Percentiles rank a stretch among this genome's conserved stretches.
Conservation (phyloP, 1,140 invertebrate species). For the Bombus affinis region DNA sequence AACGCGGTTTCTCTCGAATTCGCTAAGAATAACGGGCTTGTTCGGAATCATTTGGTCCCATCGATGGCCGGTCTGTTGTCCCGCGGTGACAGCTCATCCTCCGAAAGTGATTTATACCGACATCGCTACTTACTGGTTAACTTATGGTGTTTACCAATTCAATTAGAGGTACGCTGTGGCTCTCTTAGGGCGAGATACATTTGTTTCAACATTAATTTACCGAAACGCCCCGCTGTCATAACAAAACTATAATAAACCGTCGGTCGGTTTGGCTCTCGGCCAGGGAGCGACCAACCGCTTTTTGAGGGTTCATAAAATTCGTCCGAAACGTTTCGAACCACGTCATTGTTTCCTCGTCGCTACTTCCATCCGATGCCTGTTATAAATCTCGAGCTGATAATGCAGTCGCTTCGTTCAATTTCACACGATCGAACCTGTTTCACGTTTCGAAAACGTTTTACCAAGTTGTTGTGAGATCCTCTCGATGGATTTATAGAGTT, state of each 20-base stretch:
- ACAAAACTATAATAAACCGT: conserved; percentile 83
- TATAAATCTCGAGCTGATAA: conserved; percentile 32
- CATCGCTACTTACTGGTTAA: conserved; percentile 77
- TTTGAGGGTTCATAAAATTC: conserved; percentile 56
- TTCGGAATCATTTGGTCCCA: conserved; percentile 13
- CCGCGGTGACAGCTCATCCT: conserved; percentile 58
- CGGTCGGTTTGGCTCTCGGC: conserved; percentile 62
- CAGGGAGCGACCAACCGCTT: conserved; percentile 45
- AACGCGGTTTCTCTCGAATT: conserved; percentile 5
- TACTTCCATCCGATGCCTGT: neutral
- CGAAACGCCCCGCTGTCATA: conserved; percentile 80
- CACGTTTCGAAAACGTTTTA: neutral
- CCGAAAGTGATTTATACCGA: conserved; percentile 75
- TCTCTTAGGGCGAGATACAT: conserved; percentile 77
- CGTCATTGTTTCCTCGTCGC: conserved; percentile 46
- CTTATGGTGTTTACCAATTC: conserved; percentile 83
- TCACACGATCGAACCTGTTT: neutral
- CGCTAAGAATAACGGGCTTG: conserved; percentile 18
- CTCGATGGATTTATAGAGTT: neutral
- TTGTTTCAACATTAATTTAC: conserved; percentile 82
- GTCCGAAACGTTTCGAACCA: conserved; percentile 39
- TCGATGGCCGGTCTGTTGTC: conserved; percentile 28
- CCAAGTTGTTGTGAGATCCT: neutral
- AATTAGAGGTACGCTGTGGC: conserved; percentile 77
- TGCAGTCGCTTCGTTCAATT: conserved; percentile 18